These are phyloP conservation scores for Nixonia krombeini DNA, from an alignment of 1,140 invertebrate species.

Conservation along the genomic window DNA sequence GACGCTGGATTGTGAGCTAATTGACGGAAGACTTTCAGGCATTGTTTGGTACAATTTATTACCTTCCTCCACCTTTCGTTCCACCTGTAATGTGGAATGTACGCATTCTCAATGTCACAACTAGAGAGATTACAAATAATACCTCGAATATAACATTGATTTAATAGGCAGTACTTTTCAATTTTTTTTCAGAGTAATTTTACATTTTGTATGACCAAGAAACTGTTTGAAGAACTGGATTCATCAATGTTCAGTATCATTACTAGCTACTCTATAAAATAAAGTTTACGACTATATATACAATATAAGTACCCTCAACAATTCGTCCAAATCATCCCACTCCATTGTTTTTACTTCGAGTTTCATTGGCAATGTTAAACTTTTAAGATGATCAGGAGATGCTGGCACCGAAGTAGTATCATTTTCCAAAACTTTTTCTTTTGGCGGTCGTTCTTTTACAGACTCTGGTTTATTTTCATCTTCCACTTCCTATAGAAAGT, in stretches of 20 bases:
- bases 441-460: constrained; percentile 43
- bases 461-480: constrained; percentile 56
- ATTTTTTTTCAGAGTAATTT: too few relatives aligned
- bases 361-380: constrained; percentile 78
- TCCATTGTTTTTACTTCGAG: constrained; percentile 77
- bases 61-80: constrained; percentile 76
- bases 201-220: background rate
- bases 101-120: too few relatives aligned
- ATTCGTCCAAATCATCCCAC: constrained; percentile 81
- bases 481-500: constrained; percentile 43
- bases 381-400: constrained; percentile 74
- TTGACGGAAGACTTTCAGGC: constrained; percentile 77
- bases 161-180: too few relatives aligned
- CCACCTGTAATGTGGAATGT: too few relatives aligned
- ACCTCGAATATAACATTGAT: too few relatives aligned
- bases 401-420: constrained; percentile 61
- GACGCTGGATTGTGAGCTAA: constrained; percentile 68
- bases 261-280: too few relatives aligned
- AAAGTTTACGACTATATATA: too few relatives aligned
- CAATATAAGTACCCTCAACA: constrained; percentile 73
- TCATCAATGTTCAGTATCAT: too few relatives aligned
- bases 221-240: background rate
- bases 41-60: constrained; percentile 82
- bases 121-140: too few relatives aligned
- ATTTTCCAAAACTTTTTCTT: constrained; percentile 51